Base-by-base conservation (phyloP, 2,888 invertebrate species). In the Hetaerina titia region DNA sequence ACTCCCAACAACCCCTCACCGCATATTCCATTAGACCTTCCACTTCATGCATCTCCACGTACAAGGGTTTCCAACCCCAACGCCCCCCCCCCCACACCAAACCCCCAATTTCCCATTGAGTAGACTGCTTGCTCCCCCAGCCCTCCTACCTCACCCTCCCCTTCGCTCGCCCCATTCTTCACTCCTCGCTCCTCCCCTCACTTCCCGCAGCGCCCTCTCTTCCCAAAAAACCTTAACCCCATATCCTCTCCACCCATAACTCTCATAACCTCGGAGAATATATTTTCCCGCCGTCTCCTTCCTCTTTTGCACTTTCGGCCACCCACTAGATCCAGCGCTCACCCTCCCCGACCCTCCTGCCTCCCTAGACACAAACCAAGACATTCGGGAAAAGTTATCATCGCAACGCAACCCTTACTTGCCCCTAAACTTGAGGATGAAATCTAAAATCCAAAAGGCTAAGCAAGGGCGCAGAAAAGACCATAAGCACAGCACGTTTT, bases 11-110 rank as follows among this genome's bases (percentile, higher is more conserved):
- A 45, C 64, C 19, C 69, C 57, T 74, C 69, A 22, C 56, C 74
- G 74, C 56, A 31, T 92, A 92, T 92, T 92, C 92, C 92, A 92
- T 92, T 92, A 92, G 92, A 64, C 92, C 56, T 92, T 57, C 90
- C 90, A 90, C 64, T 31, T 64, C 31, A 90, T 90, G 90, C 92
- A 69, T 74, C 92, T 45, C 92, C 92, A 64, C 69, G 69, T 92
- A 89, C 57, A 89, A 89, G 58, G 69, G 22, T 22, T 74, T 69
- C n/a, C 58, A 56, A 8, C 15, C 89, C 15, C 57, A 56, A 11
- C 57, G 15, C 15, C 89, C 58, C 88, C 15, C 88, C 56, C 6
- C 69, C 69, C 69, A 69, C 69, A 22, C 15, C n/a, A 6, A n/a
- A 69, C n/a, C n/a, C 69, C 45, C 88, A 11, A 56, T 57, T 89